Evolutionary conservation across 2,797 vertebrate species (phyloP).

Genomic region (Pterois miles): DNA sequence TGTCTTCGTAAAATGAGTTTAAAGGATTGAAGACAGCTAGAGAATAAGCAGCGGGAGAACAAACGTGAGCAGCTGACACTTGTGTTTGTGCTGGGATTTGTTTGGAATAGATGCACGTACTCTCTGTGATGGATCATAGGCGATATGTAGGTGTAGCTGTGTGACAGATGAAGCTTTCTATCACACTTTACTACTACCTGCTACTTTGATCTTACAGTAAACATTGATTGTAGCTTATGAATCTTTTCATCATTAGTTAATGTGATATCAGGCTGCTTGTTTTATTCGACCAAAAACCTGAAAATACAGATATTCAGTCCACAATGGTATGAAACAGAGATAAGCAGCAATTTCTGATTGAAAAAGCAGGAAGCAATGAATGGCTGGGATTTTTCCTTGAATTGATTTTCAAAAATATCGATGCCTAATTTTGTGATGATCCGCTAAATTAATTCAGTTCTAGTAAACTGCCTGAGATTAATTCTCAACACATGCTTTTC

Average conservation of each 20-base stretch:
- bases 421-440: background rate
- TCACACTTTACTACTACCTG: background rate
- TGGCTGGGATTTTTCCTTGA: background rate
- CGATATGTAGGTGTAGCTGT: background rate
- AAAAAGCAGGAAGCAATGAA: background rate
- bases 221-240: background rate
- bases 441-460: background rate
- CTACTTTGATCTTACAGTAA: background rate
- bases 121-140: background rate
- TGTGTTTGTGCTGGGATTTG: slow-evolving; percentile 32
- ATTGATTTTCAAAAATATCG: background rate
- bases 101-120: slow-evolving; percentile 8
- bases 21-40: slow-evolving; percentile 30
- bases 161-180: background rate
- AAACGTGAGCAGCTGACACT: slow-evolving; percentile 44
- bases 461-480: background rate
- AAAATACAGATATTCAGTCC: background rate
- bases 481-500: background rate
- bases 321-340: background rate
- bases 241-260: background rate
- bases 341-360: background rate
- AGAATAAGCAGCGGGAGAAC: slow-evolving; percentile 40
- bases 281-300: background rate
- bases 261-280: background rate
- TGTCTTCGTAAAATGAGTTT: slow-evolving; percentile 38